Conservation (phyloP, 64 coral and sea anemone species). For the Acropora yongei region DNA sequence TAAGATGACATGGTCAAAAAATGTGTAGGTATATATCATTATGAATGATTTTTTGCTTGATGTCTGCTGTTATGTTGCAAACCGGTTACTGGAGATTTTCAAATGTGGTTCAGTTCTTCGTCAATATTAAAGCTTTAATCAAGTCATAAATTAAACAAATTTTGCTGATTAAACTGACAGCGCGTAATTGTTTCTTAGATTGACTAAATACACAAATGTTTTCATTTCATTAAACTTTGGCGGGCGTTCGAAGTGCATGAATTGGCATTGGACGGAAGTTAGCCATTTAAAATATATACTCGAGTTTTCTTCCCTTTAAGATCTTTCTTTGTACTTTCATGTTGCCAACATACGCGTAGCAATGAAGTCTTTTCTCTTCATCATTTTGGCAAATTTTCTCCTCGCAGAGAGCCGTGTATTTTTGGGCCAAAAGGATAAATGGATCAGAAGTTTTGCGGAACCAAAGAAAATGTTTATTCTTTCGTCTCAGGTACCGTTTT, state of each 20-base stretch:
- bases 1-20: too few relatives aligned
- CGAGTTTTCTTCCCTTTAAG: too few relatives aligned
- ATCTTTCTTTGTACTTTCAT: neutral
- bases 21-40: too few relatives aligned
- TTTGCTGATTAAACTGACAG: neutral
- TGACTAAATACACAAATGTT: neutral
- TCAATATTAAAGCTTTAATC: too few relatives aligned
- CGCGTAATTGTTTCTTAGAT: neutral
- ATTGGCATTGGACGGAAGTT: neutral
- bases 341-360: neutral
- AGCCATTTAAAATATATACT: neutral
- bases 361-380: neutral
- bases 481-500: neutral
- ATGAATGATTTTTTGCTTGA: neutral
- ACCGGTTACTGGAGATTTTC: neutral
- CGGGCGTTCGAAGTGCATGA: neutral
- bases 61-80: neutral
- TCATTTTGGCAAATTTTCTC: slow-evolving; percentile 9
- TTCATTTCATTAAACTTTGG: neutral
- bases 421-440: neutral
- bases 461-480: neutral
- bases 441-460: neutral
- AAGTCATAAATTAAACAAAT: too few relatives aligned
- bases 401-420: neutral
- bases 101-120: neutral